Conservation (phyloP, 2,113 vertebrate species). For the Himantopus leucocephalus region DNA sequence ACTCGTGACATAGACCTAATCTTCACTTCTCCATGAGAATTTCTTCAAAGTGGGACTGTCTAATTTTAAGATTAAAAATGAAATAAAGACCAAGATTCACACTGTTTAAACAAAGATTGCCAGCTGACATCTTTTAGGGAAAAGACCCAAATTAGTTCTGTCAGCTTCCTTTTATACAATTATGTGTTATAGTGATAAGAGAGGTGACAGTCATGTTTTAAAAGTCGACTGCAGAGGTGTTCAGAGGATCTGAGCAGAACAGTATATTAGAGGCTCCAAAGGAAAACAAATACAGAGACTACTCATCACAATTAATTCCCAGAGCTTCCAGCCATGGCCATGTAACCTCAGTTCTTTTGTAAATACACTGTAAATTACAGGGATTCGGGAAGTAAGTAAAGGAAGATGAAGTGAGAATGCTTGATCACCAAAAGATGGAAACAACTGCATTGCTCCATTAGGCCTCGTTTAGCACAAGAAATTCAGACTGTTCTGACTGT, state of each 20-base stretch:
- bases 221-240: background rate
- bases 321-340: background rate
- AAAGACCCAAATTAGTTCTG: background rate
- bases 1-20: background rate
- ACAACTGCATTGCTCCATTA: background rate
- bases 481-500: background rate
- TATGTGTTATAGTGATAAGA: background rate
- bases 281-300: background rate
- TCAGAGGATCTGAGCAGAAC: background rate
- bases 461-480: background rate
- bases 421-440: background rate
- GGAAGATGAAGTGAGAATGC: background rate
- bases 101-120: background rate
- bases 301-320: background rate
- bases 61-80: background rate
- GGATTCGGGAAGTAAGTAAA: background rate
- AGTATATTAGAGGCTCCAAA: background rate
- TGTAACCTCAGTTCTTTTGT: background rate
- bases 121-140: background rate
- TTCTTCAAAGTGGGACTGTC: background rate
- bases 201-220: fast-evolving
- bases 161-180: background rate
- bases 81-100: background rate
- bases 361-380: background rate
- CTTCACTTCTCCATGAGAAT: background rate